Conservation (phyloP, 2,113 vertebrate species). For the Alethe diademata region DNA sequence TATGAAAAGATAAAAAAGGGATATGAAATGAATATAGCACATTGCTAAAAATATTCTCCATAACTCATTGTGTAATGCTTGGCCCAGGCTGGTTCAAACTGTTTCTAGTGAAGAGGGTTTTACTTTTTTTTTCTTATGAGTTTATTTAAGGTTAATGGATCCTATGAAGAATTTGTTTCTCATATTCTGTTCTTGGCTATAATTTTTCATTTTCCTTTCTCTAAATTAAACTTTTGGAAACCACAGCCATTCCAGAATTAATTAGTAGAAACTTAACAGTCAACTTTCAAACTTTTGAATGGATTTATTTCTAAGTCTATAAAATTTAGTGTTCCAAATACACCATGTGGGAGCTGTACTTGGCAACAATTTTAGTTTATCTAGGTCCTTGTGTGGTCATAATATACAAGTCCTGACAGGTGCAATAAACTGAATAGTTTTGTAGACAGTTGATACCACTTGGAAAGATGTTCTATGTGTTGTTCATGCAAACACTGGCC, state of each 20-base stretch:
- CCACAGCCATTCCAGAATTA: neutral
- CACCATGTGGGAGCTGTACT: neutral
- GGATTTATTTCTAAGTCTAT: neutral
- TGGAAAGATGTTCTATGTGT: neutral
- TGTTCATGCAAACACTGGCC: neutral
- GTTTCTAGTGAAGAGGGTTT: neutral
- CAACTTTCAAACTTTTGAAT: neutral
- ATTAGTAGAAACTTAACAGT: neutral
- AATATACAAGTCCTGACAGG: rapidly evolving
- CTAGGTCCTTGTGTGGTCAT: neutral
- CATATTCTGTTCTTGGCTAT: neutral
- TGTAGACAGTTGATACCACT: neutral
- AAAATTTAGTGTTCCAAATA: neutral
- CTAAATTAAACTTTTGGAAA: neutral
- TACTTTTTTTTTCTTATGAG: neutral
- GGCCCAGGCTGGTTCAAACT: neutral
- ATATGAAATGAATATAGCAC: neutral
- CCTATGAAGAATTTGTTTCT: neutral
- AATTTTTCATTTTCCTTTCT: neutral
- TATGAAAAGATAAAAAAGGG: neutral
- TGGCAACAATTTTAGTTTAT: neutral
- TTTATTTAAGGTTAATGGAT: neutral
- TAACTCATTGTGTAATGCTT: neutral
- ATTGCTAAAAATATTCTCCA: neutral
- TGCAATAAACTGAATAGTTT: neutral